Evolutionary conservation across 2,797 vertebrate species (phyloP).

Genomic region (Momotus momota): DNA sequence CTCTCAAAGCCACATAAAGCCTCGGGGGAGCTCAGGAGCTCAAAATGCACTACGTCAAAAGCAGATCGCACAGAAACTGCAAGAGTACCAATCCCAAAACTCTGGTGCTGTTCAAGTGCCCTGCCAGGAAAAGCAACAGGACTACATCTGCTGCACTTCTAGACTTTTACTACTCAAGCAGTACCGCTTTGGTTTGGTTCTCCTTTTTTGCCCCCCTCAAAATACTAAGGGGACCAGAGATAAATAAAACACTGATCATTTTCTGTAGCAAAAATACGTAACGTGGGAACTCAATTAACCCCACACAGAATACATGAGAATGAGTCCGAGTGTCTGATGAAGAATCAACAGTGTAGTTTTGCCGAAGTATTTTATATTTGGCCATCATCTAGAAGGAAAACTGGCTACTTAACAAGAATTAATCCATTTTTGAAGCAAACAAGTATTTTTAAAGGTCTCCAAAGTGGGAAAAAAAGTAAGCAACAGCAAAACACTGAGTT

Average conservation of each 20-base stretch:
- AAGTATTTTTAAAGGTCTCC: not conserved
- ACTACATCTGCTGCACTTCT: not conserved
- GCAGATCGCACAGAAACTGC: not conserved
- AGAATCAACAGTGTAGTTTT: not conserved
- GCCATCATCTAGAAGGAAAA: not conserved
- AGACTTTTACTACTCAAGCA: not conserved
- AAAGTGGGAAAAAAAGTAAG: not conserved
- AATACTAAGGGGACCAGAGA: not conserved
- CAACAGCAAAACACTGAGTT: not conserved
- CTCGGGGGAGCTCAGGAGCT: not conserved
- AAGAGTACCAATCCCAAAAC: not conserved
- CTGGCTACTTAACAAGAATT: not conserved
- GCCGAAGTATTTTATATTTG: not conserved
- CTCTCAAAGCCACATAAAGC: constrained; percentile 8
- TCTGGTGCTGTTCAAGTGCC: not conserved
- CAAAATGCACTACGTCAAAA: not conserved
- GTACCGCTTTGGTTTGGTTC: not conserved
- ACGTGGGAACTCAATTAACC: not conserved
- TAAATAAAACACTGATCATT: not conserved
- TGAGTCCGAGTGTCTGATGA: not conserved
- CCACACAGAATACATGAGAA: not conserved
- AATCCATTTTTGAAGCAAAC: not conserved
- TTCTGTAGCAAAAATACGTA: not conserved
- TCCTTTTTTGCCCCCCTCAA: not conserved
- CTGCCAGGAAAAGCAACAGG: not conserved